phyloP scores from a whole-genome alignment of 2,797 vertebrate species.

The Sciurus carolinensis region DNA sequence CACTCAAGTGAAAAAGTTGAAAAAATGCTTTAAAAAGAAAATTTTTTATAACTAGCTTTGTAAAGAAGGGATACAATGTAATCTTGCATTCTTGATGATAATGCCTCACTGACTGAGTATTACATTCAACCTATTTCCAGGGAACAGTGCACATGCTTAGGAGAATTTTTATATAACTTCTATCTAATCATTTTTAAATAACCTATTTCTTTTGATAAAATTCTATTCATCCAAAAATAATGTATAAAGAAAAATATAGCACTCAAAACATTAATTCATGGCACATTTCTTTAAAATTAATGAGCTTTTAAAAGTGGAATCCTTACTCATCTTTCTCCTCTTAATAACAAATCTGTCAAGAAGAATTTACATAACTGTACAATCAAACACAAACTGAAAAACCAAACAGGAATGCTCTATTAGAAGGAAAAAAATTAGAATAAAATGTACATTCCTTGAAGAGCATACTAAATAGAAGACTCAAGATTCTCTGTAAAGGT shows the following conservation, averaged over 20 bases:
- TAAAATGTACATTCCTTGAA: conserved; percentile 16
- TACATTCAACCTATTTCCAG: conserved; percentile 43
- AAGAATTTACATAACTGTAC: conserved; percentile 62
- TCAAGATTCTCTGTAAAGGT: conserved; percentile 4
- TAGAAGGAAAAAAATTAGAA: conserved; percentile 55
- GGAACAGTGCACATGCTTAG: background rate
- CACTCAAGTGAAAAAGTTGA: conserved; percentile 47
- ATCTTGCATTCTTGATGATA: background rate
- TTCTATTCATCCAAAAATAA: conserved; percentile 68
- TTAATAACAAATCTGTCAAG: conserved; percentile 58
- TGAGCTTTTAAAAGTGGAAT: conserved; percentile 53
- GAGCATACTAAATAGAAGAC: background rate
- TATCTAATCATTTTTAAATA: conserved; percentile 69
- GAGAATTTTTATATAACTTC: conserved; percentile 41
- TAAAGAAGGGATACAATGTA: conserved; percentile 24
- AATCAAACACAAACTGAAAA: conserved; percentile 64
- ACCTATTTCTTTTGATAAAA: conserved; percentile 58
- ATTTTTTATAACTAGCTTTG: conserved; percentile 36
- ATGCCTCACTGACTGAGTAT: conserved; percentile 13
- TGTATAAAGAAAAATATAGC: conserved; percentile 48
- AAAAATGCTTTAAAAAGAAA: conserved; percentile 50
- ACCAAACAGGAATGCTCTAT: conserved; percentile 33
- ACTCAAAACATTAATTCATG: conserved; percentile 27
- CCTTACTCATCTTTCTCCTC: conserved; percentile 37
- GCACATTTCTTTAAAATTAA: conserved; percentile 72